phyloP scores from a whole-genome alignment of 1,140 invertebrate genomes.

The Leptestheria dahalacensis region DNA sequence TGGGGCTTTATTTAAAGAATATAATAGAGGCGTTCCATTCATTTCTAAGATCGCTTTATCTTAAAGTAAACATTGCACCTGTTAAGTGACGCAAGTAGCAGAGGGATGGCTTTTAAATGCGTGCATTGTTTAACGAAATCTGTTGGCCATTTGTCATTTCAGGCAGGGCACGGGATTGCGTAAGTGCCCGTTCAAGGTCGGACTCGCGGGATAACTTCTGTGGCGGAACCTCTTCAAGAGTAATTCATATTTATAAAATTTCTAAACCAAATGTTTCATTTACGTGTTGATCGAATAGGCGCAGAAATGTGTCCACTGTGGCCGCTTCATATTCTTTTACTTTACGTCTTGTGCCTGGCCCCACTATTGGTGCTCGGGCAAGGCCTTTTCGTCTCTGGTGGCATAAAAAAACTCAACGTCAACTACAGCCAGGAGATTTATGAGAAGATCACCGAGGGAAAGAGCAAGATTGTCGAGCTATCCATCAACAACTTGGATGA shows the following conservation, averaged over 20 bases:
- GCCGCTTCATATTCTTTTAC: slow-evolving; percentile 38
- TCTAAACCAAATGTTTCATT: background rate
- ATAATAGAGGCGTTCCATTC: too few relatives aligned
- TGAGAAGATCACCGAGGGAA: slow-evolving; percentile 19
- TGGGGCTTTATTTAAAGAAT: too few relatives aligned
- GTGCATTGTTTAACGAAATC: too few relatives aligned
- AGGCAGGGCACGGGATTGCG: too few relatives aligned
- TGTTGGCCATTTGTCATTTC: too few relatives aligned
- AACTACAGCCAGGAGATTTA: slow-evolving; percentile 23
- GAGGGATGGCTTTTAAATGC: too few relatives aligned
- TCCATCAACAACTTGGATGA: slow-evolving; percentile 12
- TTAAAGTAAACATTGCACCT: too few relatives aligned
- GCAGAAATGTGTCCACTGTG: slow-evolving; percentile 41
- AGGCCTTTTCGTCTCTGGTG: slow-evolving; percentile 25
- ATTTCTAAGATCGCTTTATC: too few relatives aligned
- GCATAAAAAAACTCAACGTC: slow-evolving; percentile 18
- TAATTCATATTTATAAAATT: background rate
- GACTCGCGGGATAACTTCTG: too few relatives aligned
- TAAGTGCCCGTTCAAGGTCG: too few relatives aligned
- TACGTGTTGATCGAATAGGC: background rate
- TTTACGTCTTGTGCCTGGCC: slow-evolving; percentile 35
- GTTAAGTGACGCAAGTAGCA: too few relatives aligned
- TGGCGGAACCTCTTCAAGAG: too few relatives aligned
- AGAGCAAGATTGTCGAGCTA: slow-evolving; percentile 18
- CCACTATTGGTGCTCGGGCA: slow-evolving; percentile 38